A percentile compares a stretch with the other conserved stretches of the same genome.
Conservation (phyloP, 2,888 invertebrate genomes). For the Campoplex nolae region DNA sequence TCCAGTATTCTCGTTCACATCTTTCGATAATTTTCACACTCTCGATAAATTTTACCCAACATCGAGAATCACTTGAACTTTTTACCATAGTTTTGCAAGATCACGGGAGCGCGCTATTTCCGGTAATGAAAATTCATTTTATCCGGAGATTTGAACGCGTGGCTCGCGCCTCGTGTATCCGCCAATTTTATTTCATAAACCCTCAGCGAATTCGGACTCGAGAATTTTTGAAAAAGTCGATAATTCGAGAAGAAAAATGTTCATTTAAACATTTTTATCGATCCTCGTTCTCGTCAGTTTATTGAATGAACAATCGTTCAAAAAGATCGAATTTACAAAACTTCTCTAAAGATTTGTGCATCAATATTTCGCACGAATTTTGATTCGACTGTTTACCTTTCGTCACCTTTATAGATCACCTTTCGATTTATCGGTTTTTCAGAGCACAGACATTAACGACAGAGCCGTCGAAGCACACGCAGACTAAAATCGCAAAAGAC, state of each 20-base stretch:
- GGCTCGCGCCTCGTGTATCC: neutral
- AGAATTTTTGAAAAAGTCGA: neutral
- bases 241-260: too few species aligned
- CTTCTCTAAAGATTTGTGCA: too few species aligned
- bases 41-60: neutral
- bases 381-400: neutral
- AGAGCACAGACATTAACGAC: slow-evolving; percentile 64
- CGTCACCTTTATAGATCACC: slow-evolving; percentile 71
- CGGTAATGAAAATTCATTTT: neutral
- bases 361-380: too few species aligned
- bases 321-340: too few species aligned
- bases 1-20: neutral
- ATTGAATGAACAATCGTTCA: too few species aligned
- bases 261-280: too few species aligned
- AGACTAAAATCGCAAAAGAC: slow-evolving; percentile 47
- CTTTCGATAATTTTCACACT: neutral
- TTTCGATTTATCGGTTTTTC: slow-evolving; percentile 73
- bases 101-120: neutral
- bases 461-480: slow-evolving; percentile 67
- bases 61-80: neutral
- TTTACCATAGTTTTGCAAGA: neutral
- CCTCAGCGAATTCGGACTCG: neutral
- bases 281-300: too few species aligned
- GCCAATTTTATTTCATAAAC: neutral
- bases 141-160: slow-evolving; percentile 41